Evolutionary conservation across 1,140 invertebrate species (phyloP).

Genomic region (Drosophila pruinosa): DNA sequence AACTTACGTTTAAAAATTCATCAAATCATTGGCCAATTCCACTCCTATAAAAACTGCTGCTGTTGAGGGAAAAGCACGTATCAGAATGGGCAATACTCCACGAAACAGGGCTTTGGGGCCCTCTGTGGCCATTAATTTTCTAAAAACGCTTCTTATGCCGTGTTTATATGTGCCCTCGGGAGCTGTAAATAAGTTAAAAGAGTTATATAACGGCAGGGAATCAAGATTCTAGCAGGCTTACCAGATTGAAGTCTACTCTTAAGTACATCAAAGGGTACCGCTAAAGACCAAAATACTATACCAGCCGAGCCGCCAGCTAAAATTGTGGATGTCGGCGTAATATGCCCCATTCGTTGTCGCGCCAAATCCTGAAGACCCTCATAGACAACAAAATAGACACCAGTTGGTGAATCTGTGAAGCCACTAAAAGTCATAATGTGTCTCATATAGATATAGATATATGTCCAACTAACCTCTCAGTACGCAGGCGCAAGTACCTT

Average conservation of each 20-base stretch:
- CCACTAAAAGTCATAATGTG: no score
- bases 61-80: constrained; percentile 97
- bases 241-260: constrained; percentile 98
- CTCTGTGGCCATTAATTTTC: constrained; percentile 90
- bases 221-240: constrained; percentile 74
- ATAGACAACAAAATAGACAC: constrained; percentile 98
- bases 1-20: constrained; percentile 32
- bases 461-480: constrained; percentile 89
- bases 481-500: constrained; percentile 96
- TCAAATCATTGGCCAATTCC: constrained; percentile 72
- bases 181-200: constrained; percentile 84
- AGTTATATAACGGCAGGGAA: not conserved
- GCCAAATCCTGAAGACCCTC: constrained; percentile 91
- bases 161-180: constrained; percentile 94
- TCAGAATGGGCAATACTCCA: constrained; percentile 93
- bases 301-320: constrained; percentile 97
- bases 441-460: not conserved
- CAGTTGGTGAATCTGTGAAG: constrained; percentile 94
- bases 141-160: constrained; percentile 93
- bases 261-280: constrained; percentile 98
- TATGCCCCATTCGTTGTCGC: constrained; percentile 74
- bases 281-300: constrained; percentile 97
- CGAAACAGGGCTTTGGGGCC: constrained; percentile 91
- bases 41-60: constrained; percentile 93
- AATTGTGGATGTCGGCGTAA: constrained; percentile 89